phyloP scores from a whole-genome alignment of 2,113 vertebrate genomes.

The Cygnus buccinator region DNA sequence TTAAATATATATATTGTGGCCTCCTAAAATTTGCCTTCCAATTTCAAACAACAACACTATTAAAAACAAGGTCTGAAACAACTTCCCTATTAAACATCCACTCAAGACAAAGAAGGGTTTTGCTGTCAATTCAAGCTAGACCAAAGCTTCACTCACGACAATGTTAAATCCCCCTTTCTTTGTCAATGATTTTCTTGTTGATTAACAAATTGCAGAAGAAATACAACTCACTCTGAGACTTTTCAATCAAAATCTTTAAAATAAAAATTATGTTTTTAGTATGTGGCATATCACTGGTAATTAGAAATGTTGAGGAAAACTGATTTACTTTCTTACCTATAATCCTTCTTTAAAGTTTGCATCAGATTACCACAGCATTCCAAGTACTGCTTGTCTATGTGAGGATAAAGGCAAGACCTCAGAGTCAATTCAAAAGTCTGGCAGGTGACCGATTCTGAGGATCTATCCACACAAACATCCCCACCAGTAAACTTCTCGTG shows the following conservation, averaged over 20 bases:
- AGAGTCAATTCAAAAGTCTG: conserved; percentile 95
- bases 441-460: conserved; percentile 95
- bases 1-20: not conserved
- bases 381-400: conserved; percentile 93
- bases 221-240: not conserved
- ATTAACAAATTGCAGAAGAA: not conserved
- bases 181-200: not conserved
- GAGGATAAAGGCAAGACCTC: conserved; percentile 95
- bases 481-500: conserved; percentile 90
- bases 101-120: not conserved
- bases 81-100: not conserved
- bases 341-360: conserved; percentile 95
- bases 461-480: conserved; percentile 90
- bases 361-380: conserved; percentile 97
- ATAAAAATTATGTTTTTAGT: not conserved
- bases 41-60: not conserved
- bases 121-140: not conserved
- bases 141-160: not conserved
- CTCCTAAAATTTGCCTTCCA: not conserved
- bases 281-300: not conserved
- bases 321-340: conserved; percentile 80
- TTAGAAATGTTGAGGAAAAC: not conserved
- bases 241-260: not conserved
- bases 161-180: not conserved
- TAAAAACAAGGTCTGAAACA: not conserved